Base-by-base conservation (phyloP, 2,797 vertebrate species). In the Choloepus didactylus region DNA sequence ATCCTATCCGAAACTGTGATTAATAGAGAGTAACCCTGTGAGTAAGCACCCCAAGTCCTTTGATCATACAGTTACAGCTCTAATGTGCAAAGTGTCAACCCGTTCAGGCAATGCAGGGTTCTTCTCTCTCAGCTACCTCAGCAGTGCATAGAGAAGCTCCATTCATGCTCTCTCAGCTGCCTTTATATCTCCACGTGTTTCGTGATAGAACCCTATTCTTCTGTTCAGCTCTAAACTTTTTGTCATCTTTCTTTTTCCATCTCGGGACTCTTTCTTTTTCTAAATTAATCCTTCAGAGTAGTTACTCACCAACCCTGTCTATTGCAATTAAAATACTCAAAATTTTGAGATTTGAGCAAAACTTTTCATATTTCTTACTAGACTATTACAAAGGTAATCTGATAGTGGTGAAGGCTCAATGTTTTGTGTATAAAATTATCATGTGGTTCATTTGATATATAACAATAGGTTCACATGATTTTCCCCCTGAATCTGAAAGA, bases 121-220 rank as follows among this genome's bases (percentile, higher is more conserved):
- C 35, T 23, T 92, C 14, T 29, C 4, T 9, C 10, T 31, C 19
- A 56, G 19, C n/a, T 73, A 5, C 18, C 69, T 91, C 1, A 6
- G 12, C 29, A 51, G 6, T n/a, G 1, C n/a, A 10, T 46, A 18
- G 12, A 0, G 4, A 79, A 41, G 1, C 11, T 49, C 7, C 0
- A 7, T 44, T 35, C 49, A 1, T 2, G 76, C 15, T 69, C 16
- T 82, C 60, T 82, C 62, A 80, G 6, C 1, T 31, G 70, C 41
- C 29, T 76, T 35, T 19, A 38, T 56, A 27, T 35, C 29, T 72
- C 5, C 25, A 0, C 1, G 18, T 1, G 27, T 82, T 86, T 70
- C 73, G 38, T 9, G 38, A 35, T 35, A 44, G 2, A 60, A 27
- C 46, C 18, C 88, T 44, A 44, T 51, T 38, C 16, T 77, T 18